Conservation (phyloP, 2,888 invertebrate species). For the Xylota sylvarum region DNA sequence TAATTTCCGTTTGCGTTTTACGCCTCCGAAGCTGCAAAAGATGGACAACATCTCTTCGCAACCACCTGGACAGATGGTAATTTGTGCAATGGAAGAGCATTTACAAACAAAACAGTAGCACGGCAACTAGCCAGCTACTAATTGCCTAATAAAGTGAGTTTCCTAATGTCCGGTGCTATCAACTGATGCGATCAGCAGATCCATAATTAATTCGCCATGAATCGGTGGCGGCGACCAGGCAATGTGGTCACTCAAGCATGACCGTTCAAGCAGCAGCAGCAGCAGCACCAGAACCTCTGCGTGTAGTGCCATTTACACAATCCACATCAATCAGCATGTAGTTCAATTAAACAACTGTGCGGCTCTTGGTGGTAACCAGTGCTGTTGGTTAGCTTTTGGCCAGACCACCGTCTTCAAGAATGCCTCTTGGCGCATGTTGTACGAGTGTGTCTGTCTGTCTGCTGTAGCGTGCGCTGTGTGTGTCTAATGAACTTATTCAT, state of each 20-base stretch:
- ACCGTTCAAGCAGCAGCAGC: conserved; percentile 35
- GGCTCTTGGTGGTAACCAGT: not conserved
- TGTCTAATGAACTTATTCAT: conserved; percentile 45
- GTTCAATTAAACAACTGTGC: conserved; percentile 21
- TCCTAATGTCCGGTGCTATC: conserved; percentile 72
- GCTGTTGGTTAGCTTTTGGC: not conserved
- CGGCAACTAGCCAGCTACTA: conserved; percentile 68
- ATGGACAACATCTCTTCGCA: conserved; percentile 29
- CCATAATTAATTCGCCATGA: conserved; percentile 72
- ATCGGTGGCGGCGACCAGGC: not conserved
- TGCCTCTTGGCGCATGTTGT: conserved; percentile 17
- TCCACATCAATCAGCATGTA: conserved; percentile 51
- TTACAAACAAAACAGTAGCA: conserved; percentile 22
- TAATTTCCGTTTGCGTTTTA: conserved; percentile 64
- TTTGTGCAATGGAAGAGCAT: conserved; percentile 36
- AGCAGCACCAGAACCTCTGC: conserved; percentile 8
- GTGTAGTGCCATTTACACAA: conserved; percentile 53
- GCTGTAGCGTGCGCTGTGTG: not conserved
- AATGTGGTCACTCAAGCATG: conserved; percentile 51
- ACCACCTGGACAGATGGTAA: conserved; percentile 34
- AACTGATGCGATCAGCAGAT: conserved; percentile 58
- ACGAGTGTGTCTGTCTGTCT: not conserved
- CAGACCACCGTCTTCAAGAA: conserved; percentile 34
- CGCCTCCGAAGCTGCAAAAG: conserved; percentile 26
- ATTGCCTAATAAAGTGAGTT: conserved; percentile 74